phyloP scores from a whole-genome alignment of 1,140 invertebrate genomes.

The Augochlora pura region DNA sequence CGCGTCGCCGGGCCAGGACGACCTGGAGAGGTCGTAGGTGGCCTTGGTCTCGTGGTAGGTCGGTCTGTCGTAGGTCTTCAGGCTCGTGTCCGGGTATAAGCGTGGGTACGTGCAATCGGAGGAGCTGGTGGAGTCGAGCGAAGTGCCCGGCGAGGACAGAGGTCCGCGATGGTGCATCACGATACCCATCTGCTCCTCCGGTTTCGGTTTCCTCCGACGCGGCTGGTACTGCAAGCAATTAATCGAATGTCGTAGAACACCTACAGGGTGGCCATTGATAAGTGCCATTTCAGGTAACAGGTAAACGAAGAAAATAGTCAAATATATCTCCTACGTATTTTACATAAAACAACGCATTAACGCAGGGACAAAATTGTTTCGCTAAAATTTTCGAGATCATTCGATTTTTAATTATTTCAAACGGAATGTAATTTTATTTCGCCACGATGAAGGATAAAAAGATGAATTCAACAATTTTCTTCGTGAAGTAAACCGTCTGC shows the following conservation, averaged over 20 bases:
- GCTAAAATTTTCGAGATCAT: too few species aligned
- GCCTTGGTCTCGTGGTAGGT: slow-evolving; percentile 65
- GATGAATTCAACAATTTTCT: too few species aligned
- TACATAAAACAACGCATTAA: too few species aligned
- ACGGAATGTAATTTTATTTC: too few species aligned
- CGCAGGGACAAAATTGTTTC: too few species aligned
- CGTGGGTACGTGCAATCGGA: slow-evolving; percentile 72
- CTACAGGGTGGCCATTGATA: too few species aligned
- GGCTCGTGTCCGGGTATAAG: slow-evolving; percentile 60
- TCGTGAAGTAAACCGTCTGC: too few species aligned
- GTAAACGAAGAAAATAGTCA: too few species aligned
- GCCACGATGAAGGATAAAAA: too few species aligned
- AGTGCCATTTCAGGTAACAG: too few species aligned
- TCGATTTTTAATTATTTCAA: not conserved
- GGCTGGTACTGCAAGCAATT: slow-evolving; percentile 78
- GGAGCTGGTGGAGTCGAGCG: slow-evolving; percentile 53
- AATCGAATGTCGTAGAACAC: too few species aligned
- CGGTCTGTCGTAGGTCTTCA: slow-evolving; percentile 71
- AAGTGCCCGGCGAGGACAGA: slow-evolving; percentile 47
- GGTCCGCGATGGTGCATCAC: slow-evolving; percentile 55
- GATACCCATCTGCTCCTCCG: slow-evolving; percentile 72
- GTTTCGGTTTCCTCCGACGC: slow-evolving; percentile 75
- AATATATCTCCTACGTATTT: too few species aligned
- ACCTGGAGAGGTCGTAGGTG: slow-evolving; percentile 66
- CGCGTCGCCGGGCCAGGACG: slow-evolving; percentile 53